A percentile compares a stretch with the other conserved stretches of the same genome.
Evolutionary conservation across 2,797 vertebrate species (phyloP).

Genomic region (Oryzias dopingdopingensis): DNA sequence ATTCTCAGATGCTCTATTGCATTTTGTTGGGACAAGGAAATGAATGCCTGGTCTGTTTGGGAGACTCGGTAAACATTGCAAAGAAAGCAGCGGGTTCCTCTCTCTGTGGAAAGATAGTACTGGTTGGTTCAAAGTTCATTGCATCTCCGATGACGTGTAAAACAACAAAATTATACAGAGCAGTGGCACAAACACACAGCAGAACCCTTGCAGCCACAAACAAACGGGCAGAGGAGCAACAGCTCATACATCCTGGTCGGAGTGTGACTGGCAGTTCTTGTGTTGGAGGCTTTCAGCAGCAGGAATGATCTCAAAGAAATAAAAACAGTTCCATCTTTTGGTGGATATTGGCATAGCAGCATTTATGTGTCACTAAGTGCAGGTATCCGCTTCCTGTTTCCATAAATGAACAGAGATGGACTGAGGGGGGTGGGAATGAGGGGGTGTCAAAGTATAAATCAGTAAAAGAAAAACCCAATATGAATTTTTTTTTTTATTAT

Average conservation of each 20-base stretch:
- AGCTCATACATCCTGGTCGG: constrained; percentile 19
- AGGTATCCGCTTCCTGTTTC: constrained; percentile 11
- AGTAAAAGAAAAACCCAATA: too few relatives aligned
- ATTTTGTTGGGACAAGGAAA: too few relatives aligned
- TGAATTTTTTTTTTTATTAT: too few relatives aligned
- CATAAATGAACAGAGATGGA: too few relatives aligned
- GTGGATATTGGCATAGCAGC: constrained; percentile 56
- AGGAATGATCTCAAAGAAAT: constrained; percentile 38
- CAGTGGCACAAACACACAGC: constrained; percentile 2
- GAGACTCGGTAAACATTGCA: too few relatives aligned
- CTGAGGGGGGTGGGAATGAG: too few relatives aligned
- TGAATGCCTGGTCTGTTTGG: too few relatives aligned
- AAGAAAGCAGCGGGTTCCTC: too few relatives aligned
- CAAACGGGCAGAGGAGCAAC: background rate
- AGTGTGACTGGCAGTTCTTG: constrained; percentile 24
- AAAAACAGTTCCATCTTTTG: constrained; percentile 63
- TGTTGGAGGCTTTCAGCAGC: constrained; percentile 38
- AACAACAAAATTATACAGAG: background rate
- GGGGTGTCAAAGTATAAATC: too few relatives aligned
- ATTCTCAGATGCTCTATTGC: too few relatives aligned
- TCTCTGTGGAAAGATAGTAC: too few relatives aligned
- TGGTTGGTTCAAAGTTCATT: too few relatives aligned
- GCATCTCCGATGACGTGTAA: constrained; percentile 1
- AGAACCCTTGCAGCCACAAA: constrained; percentile 21
- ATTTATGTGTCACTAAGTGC: constrained; percentile 34